Base-by-base conservation (phyloP, 2,888 invertebrate genomes). In the Villa cingulata region DNA sequence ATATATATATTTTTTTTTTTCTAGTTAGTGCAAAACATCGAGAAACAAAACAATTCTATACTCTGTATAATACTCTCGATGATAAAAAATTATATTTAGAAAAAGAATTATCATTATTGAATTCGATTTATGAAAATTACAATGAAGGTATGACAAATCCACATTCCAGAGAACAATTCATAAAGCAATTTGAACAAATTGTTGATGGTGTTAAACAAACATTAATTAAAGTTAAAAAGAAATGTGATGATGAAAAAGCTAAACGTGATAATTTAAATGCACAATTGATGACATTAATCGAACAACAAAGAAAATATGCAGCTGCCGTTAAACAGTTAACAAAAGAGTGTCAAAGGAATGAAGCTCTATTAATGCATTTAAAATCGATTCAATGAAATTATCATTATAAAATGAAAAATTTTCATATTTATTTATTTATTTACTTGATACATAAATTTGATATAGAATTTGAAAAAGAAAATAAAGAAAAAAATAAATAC, bases 41-140 rank as follows among this genome's bases (percentile, higher is more conserved):
- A 64, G 95, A 97, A 75, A 96, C 96, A 0, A 96, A 96, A 68
- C 94, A 96, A 73, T 95, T 91, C 73, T 97, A 88, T 66, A 91
- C 90, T 37, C 75, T 96, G 52, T 94, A 94, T 70, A 97, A 98
- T 67, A 92, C 92, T 3, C 72, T 96, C 46, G 86, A 91, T 64
- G 95, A 96, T 70, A 88, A 89, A n/a, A 86, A 89, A 67, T 74
- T 86, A 37, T 96, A 95, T 66, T 78, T 95, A 61, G 84, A 83
- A 53, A 95, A 94, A 65, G 96, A 97, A 71, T 74, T 94, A 46
- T 82, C 83, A 20, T 68, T 94, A 45, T 70, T 92, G 20, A 90
- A 91, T 70, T 91, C 90, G 0, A 86, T 94, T 57, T 78, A 87
- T 57, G 90, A 92, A 63, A 88, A 83, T 64, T 90, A 89, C 69